phyloP scores from a whole-genome alignment of 1,140 invertebrate genomes.

The Nomia melanderi region DNA sequence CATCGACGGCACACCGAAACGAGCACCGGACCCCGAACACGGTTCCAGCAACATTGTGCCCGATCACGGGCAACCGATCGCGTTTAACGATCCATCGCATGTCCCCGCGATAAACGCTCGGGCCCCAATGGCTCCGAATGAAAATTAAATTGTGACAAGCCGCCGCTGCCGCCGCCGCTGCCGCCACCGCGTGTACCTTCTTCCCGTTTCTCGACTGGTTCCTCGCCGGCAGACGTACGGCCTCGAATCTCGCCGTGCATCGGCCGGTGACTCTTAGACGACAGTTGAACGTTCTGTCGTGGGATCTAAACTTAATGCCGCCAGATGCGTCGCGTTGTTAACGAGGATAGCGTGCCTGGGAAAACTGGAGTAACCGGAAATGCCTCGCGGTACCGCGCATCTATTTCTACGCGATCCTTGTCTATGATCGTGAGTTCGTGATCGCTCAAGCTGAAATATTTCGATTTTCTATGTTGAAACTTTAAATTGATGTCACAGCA shows the following conservation, averaged over 20 bases:
- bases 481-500: too few species aligned
- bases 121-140: not conserved
- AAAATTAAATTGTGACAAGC: conserved; percentile 4
- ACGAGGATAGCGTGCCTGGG: not conserved
- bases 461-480: too few species aligned
- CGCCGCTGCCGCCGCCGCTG: too few species aligned
- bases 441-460: too few species aligned
- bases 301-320: not conserved
- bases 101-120: not conserved
- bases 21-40: not conserved
- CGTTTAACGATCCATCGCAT: not conserved
- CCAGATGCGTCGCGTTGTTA: not conserved
- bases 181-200: too few species aligned
- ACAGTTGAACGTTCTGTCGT: not conserved
- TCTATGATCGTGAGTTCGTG: too few species aligned
- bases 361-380: not conserved
- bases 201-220: not conserved
- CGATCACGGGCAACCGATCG: not conserved
- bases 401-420: too few species aligned
- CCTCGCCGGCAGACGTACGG: not conserved
- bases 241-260: not conserved
- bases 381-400: too few species aligned
- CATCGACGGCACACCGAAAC: not conserved
- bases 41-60: not conserved
- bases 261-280: not conserved